Evolutionary conservation across 1,140 invertebrate genomes (phyloP).

Genomic region (Paraescarpia echinospica): DNA sequence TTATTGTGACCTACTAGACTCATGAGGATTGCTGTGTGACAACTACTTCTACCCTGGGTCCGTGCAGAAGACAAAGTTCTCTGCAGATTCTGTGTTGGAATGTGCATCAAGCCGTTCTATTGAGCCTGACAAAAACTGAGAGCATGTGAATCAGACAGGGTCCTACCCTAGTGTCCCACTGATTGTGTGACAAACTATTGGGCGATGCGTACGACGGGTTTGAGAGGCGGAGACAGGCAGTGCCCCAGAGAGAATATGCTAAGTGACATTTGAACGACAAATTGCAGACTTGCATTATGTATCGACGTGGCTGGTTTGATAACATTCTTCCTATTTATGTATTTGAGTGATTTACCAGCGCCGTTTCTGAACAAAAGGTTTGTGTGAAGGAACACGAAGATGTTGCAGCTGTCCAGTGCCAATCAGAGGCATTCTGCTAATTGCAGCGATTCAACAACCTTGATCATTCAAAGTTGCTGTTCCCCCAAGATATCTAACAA

Average conservation of each 20-base stretch:
- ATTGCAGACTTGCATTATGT: not conserved
- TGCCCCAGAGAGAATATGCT: not conserved
- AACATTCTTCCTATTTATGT: not conserved
- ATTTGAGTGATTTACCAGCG: not conserved
- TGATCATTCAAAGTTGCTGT: not conserved
- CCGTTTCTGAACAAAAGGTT: not conserved
- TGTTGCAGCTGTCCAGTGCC: not conserved
- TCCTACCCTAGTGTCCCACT: not conserved
- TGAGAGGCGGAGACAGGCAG: not conserved
- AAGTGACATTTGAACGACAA: not conserved
- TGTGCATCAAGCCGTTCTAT: not conserved
- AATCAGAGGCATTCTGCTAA: not conserved
- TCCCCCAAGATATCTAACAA: not conserved
- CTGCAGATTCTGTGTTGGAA: not conserved
- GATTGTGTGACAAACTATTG: not conserved
- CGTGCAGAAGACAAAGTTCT: not conserved
- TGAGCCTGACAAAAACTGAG: not conserved
- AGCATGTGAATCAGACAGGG: not conserved
- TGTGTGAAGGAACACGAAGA: not conserved
- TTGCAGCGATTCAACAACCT: not conserved
- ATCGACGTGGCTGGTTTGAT: not conserved
- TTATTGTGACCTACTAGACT: not conserved
- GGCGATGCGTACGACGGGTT: not conserved
- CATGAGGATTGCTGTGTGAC: not conserved
- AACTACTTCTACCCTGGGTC: not conserved